These are phyloP conservation scores for Slavum lentiscoides DNA, from an alignment of 2,888 invertebrate genomes.

Conservation along the genomic window DNA sequence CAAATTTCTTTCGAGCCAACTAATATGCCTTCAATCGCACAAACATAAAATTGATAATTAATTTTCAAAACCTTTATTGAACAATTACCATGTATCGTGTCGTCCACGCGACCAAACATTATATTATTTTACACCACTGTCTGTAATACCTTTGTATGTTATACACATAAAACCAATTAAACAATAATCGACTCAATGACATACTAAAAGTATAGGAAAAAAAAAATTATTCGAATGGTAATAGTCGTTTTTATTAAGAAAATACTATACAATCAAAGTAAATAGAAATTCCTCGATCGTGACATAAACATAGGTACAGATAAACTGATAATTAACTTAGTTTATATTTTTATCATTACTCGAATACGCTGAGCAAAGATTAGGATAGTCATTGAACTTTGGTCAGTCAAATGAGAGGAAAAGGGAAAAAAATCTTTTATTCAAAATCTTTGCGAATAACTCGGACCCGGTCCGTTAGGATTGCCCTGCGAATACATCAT, in stretches of 20 bases:
- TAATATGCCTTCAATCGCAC: too few species aligned
- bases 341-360: background rate
- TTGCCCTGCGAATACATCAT: slow-evolving; percentile 54
- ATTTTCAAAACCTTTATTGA: too few species aligned
- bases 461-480: slow-evolving; percentile 34
- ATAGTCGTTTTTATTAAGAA: slow-evolving; percentile 13
- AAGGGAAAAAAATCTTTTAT: background rate
- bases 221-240: background rate
- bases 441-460: slow-evolving; percentile 45
- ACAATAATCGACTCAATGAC: too few species aligned
- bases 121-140: too few species aligned
- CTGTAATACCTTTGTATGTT: too few species aligned
- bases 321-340: background rate
- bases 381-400: background rate
- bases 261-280: slow-evolving; percentile 8
- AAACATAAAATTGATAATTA: too few species aligned
- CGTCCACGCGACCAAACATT: too few species aligned
- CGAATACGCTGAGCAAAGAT: background rate
- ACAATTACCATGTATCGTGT: too few species aligned
- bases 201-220: too few species aligned
- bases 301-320: background rate
- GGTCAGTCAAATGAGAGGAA: background rate
- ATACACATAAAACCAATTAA: too few species aligned
- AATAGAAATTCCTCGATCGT: background rate
- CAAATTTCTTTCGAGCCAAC: too few species aligned